These are phyloP conservation scores for Holothuria glaberrima DNA, from an alignment of 35 echinoderm and acorn worm species.

Conservation along the genomic window DNA sequence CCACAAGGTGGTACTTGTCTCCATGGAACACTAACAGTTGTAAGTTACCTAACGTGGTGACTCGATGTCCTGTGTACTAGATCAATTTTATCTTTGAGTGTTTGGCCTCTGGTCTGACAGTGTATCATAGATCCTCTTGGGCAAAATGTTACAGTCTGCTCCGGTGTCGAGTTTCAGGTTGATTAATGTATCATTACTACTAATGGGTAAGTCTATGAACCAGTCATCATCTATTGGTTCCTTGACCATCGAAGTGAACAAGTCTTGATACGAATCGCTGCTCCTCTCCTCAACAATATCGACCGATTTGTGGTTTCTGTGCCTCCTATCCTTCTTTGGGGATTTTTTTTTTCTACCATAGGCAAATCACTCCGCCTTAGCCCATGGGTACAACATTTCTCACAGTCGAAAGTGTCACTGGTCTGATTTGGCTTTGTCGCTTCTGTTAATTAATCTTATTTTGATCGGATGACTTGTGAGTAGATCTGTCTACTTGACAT, in stretches of 20 bases:
- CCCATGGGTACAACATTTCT: not conserved
- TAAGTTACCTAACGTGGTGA: not conserved
- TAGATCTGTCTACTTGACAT: not conserved
- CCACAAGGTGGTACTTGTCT: not conserved
- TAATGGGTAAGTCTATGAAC: not conserved
- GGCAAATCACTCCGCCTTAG: not conserved
- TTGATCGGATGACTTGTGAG: no score
- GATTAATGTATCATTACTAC: not conserved
- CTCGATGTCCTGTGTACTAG: not conserved
- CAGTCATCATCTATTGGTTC: not conserved
- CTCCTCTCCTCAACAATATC: no score
- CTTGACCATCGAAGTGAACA: not conserved
- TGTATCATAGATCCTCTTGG: not conserved
- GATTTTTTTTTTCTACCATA: not conserved
- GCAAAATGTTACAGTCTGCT: constrained; percentile 31
- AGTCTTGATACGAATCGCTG: no score
- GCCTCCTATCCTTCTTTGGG: no score
- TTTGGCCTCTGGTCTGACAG: not conserved
- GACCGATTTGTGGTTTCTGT: no score
- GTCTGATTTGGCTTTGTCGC: no score
- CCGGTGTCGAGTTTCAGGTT: constrained; percentile 11
- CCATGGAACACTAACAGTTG: not conserved
- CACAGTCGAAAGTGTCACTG: not conserved
- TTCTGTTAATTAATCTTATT: no score
- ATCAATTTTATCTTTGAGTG: not conserved